Conservation (phyloP, 2,797 vertebrate genomes). For the Typhlichthys eigenmanni region DNA sequence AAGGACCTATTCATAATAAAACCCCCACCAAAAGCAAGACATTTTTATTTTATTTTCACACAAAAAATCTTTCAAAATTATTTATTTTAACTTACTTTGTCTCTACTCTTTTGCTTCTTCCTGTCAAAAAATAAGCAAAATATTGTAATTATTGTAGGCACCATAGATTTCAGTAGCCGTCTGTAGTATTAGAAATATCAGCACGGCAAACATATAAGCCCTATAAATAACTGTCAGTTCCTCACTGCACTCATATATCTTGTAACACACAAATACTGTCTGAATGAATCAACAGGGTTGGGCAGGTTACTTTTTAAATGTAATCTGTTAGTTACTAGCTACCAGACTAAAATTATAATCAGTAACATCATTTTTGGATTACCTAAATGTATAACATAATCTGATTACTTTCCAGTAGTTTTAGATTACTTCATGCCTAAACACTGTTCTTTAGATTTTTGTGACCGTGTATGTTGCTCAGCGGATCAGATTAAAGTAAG, state of each 20-base stretch:
- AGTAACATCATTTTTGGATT: no score
- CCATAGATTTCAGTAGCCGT: not conserved
- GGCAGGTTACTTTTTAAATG: no score
- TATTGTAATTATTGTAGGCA: not conserved
- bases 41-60: not conserved
- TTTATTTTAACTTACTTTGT: conserved; percentile 40
- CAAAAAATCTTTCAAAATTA: not conserved
- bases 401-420: no score
- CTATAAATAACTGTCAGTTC: no score
- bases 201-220: not conserved
- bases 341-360: no score
- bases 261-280: no score
- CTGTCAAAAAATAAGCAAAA: conserved; percentile 27
- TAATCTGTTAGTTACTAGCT: no score
- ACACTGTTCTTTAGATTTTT: no score
- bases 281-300: not conserved
- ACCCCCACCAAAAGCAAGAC: not conserved
- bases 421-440: no score
- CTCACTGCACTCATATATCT: not conserved
- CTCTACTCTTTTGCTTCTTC: conserved; percentile 19
- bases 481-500: no score
- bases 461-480: no score
- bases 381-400: no score
- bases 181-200: not conserved
- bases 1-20: not conserved